phyloP scores from a whole-genome alignment of 2,113 vertebrate genomes.

The Empidonax traillii region DNA sequence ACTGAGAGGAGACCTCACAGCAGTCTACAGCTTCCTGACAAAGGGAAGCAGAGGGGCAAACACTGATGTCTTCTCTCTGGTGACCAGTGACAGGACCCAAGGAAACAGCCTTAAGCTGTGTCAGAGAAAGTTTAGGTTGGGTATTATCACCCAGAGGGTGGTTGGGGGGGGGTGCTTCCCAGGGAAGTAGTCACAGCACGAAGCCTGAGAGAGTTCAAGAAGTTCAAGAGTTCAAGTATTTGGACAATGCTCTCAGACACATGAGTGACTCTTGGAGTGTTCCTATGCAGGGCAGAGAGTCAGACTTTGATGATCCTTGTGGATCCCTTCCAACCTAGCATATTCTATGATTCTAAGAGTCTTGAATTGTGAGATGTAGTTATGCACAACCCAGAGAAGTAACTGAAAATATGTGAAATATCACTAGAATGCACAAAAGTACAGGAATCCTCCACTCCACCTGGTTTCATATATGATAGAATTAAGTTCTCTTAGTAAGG shows the following conservation, averaged over 20 bases:
- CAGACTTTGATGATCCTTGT: not conserved
- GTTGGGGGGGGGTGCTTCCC: not conserved
- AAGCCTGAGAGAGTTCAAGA: not conserved
- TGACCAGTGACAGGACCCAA: not conserved
- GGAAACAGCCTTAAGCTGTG: not conserved
- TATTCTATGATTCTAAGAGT: not conserved
- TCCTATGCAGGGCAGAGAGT: not conserved
- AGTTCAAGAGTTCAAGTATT: not conserved
- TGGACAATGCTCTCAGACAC: not conserved
- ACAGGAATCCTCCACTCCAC: not conserved
- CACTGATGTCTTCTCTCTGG: not conserved
- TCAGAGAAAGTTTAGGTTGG: not conserved
- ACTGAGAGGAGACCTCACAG: not conserved
- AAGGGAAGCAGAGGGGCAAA: not conserved
- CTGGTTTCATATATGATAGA: not conserved
- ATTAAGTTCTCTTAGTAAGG: not conserved
- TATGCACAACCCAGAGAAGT: not conserved
- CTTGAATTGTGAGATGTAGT: not conserved
- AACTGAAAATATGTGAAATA: not conserved
- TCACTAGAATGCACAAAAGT: not conserved
- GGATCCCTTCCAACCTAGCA: not conserved
- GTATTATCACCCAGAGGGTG: no score
- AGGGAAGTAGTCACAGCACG: not conserved
- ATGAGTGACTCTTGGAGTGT: not conserved
- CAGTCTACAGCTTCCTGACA: not conserved